These are phyloP conservation scores for Strongylocentrotus purpuratus DNA, from an alignment of 35 echinoderm and acorn worm species.

Conservation along the genomic window DNA sequence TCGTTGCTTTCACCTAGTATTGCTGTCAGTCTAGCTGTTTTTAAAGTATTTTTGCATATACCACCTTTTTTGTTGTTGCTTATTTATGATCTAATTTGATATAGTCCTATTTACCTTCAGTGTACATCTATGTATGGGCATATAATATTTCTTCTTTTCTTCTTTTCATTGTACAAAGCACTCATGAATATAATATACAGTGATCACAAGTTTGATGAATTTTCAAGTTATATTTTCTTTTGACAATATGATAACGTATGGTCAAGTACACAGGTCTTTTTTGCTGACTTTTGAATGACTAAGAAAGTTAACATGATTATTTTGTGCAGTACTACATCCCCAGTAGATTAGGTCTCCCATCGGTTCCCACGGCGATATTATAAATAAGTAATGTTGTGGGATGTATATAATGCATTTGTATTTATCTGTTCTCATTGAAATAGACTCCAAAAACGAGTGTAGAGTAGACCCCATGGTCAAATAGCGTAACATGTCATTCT, in stretches of 20 bases:
- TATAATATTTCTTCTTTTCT: constrained; percentile 15
- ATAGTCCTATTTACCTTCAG: background rate
- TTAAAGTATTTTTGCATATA: constrained; percentile 8
- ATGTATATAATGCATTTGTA: constrained; percentile 45
- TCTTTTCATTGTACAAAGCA: constrained; percentile 34
- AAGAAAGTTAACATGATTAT: constrained; percentile 30
- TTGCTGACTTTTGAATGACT: constrained; percentile 17
- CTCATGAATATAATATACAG: constrained; percentile 15
- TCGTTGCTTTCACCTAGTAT: constrained; percentile 15
- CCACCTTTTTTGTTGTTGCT: background rate
- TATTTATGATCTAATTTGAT: constrained; percentile 36
- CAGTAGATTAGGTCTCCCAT: background rate
- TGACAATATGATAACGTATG: constrained; percentile 2
- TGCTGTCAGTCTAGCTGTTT: background rate
- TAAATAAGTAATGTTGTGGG: constrained; percentile 12
- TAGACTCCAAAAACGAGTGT: background rate
- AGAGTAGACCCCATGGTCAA: background rate
- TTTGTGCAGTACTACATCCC: constrained; percentile 45
- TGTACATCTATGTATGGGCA: constrained; percentile 36
- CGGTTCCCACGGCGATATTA: background rate
- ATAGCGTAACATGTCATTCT: background rate
- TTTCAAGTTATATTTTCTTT: constrained; percentile 38
- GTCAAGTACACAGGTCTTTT: constrained; percentile 2
- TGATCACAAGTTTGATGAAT: constrained; percentile 11
- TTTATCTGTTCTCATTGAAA: constrained; percentile 35